A percentile compares a stretch with the other conserved stretches of the same genome.
Conservation (phyloP, 2,797 vertebrate species). For the Aplochiton taeniatus region DNA sequence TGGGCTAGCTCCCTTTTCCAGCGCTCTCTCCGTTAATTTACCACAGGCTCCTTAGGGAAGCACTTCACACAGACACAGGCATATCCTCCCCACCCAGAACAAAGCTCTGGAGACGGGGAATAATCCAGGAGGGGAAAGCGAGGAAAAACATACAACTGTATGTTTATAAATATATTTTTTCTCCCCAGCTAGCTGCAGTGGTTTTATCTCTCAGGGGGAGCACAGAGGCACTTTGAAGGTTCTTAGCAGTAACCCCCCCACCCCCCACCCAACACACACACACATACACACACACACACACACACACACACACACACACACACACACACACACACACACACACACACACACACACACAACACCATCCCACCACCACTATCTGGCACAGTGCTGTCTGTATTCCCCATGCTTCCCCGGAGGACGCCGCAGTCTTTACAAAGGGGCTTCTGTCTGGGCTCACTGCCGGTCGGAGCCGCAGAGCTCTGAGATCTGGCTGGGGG, state of each 20-base stretch:
- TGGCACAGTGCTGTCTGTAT: neutral
- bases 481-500: slow-evolving; percentile 9
- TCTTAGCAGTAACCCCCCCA: neutral
- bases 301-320: too few relatives aligned
- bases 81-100: neutral
- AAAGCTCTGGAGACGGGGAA: slow-evolving; percentile 13
- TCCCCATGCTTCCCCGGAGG: neutral
- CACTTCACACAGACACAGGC: slow-evolving; percentile 9
- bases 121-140: too few relatives aligned
- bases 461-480: neutral
- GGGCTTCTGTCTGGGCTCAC: slow-evolving; percentile 9
- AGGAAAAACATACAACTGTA: slow-evolving; percentile 3
- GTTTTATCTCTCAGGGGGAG: neutral
- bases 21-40: slow-evolving; percentile 2
- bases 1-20: neutral
- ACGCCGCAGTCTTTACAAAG: slow-evolving; percentile 1
- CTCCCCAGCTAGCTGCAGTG: neutral
- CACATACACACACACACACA: too few relatives aligned
- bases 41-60: slow-evolving; percentile 1
- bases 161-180: too few relatives aligned
- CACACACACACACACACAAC: too few relatives aligned
- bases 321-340: too few relatives aligned
- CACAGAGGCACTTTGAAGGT: slow-evolving; percentile 17
- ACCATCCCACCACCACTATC: too few relatives aligned
- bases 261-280: too few relatives aligned